Evolutionary conservation across 1,140 invertebrate genomes (phyloP), one percentile per base, ranked within the genome.

Genomic region (Cotesia chilonis): DNA sequence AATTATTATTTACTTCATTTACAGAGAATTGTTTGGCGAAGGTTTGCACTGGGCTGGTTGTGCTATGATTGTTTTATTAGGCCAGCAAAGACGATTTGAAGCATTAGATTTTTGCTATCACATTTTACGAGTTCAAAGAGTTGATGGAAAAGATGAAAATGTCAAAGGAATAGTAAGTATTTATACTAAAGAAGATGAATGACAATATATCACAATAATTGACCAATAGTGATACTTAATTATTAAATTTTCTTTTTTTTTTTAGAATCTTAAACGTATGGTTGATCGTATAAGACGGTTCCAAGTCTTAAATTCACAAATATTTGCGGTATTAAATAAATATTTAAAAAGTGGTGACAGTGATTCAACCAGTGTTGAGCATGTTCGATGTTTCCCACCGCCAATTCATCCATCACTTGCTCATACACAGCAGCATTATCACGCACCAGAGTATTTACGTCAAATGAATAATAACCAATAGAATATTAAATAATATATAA

Each of bases 71-170:
- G 93, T 96, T n/a, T 88, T 99, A 17, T 88, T 99, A 55, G 95
- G 95, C 0, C 98, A 99, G 83, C 97, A 99, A 88, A 88, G 96
- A 73, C 88, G 98, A 68, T 99, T 99, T 88, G 98, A 99, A 84
- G 96, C 97, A 9, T 90, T 99, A 36, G 98, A 99, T 87, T 99
- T 99, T 88, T 98, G 96, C 86, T 99, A 99, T 88, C 98, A 99
- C 83, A 96, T 99, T 80, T 90, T 99, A 35, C 88, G 96, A 77
- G 96, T 99, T 0, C 98, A 99, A 87, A 88, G 97, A 71, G 96
- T 98, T 0, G 98, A 99, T 87, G 95, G 96, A 74, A 98, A 98
- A 85, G 96, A 99, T 82, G 96, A 98, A 83, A 91, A 93, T 76
- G 94, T 98, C 0, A 97, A 98, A 87, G 96, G 96, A 83, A 98